Evolutionary conservation across 2,113 vertebrate genomes (phyloP).

Genomic region (Clarias macrocephalus): DNA sequence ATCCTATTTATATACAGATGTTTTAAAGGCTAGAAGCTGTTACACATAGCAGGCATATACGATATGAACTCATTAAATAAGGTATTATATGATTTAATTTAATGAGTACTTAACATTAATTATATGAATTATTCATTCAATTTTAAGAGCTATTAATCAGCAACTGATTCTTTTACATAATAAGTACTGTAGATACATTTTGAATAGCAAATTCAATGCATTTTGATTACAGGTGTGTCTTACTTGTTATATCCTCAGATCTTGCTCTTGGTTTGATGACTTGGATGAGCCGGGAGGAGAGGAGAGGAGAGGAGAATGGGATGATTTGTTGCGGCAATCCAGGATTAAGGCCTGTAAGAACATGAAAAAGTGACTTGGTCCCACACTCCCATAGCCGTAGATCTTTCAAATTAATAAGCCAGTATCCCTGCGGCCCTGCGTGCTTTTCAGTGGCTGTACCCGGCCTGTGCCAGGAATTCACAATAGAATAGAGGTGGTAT

Average conservation of each 20-base stretch:
- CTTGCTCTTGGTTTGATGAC: background rate
- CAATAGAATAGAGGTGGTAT: background rate
- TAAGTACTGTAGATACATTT: background rate
- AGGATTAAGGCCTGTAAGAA: background rate
- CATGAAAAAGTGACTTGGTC: background rate
- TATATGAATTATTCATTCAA: constrained; percentile 42
- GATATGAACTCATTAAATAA: background rate
- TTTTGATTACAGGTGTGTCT: background rate
- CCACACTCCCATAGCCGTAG: background rate
- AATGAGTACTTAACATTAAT: constrained; percentile 6
- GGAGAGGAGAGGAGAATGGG: background rate
- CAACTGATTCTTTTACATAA: background rate
- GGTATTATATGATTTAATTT: background rate
- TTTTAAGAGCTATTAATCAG: constrained; percentile 1
- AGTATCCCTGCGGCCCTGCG: background rate
- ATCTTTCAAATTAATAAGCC: background rate
- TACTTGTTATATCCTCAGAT: background rate
- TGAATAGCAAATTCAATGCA: background rate
- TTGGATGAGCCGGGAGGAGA: background rate
- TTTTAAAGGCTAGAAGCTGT: background rate
- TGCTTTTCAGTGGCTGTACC: background rate
- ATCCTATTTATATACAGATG: background rate
- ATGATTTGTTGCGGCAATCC: background rate
- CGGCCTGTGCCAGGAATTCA: background rate
- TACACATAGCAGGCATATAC: background rate